A percentile compares a stretch with the other conserved stretches of the same genome.
These are phyloP conservation scores for Petrocephalus sullivani DNA, from an alignment of 2,797 vertebrate genomes.

Conservation along the genomic window DNA sequence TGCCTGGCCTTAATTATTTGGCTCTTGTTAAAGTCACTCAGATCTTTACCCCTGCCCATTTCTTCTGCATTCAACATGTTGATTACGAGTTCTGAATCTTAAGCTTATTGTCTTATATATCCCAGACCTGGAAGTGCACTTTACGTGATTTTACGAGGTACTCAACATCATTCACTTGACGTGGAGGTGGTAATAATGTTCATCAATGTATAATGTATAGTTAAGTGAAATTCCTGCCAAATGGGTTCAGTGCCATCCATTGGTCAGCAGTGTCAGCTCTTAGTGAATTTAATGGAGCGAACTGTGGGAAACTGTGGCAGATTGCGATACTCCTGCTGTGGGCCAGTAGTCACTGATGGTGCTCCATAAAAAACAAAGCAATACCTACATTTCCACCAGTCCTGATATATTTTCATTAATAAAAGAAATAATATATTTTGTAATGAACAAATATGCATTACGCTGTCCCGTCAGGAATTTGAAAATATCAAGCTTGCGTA, in stretches of 20 bases:
- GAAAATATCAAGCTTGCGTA: not conserved
- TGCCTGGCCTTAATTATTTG: not conserved
- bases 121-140: not conserved
- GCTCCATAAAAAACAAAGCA: not conserved
- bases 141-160: not conserved
- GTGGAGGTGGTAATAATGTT: not conserved
- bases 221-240: not conserved
- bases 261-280: not conserved
- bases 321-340: not conserved
- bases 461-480: not conserved
- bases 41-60: not conserved
- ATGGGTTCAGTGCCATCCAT: not conserved
- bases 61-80: not conserved
- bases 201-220: not conserved
- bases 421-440: not conserved
- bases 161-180: not conserved
- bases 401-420: not conserved
- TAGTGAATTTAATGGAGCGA: not conserved
- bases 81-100: not conserved
- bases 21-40: not conserved
- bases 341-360: not conserved
- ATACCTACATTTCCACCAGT: not conserved
- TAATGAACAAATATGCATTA: not conserved
- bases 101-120: not conserved
- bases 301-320: not conserved